Evolutionary conservation across 2,797 vertebrate genomes (phyloP).

Genomic region (Pteropus rufus): DNA sequence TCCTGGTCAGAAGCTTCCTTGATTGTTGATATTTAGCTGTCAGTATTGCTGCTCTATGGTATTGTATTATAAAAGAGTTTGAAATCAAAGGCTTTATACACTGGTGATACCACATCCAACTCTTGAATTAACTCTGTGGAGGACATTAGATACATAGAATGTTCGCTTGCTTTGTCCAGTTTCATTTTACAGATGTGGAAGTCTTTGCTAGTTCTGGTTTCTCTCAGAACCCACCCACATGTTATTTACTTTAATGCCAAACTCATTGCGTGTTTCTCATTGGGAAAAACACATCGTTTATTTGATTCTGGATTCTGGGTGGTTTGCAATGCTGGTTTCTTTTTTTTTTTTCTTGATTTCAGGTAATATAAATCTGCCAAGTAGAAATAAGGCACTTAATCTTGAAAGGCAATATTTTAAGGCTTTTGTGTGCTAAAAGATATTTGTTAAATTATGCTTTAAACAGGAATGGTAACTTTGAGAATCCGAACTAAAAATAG

Average conservation of each 20-base stretch:
- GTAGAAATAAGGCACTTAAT: neutral
- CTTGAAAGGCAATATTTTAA: slow-evolving; percentile 22
- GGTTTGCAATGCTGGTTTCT: neutral
- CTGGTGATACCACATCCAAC: slow-evolving; percentile 14
- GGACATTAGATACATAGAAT: neutral
- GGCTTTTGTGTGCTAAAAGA: slow-evolving; percentile 37
- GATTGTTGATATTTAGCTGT: neutral
- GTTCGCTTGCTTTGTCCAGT: neutral
- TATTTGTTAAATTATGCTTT: neutral
- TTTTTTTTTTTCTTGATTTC: slow-evolving; percentile 47
- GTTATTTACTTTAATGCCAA: neutral
- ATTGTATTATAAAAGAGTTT: neutral
- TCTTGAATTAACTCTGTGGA: neutral
- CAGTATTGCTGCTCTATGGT: neutral
- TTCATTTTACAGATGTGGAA: slow-evolving; percentile 2
- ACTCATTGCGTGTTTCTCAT: neutral
- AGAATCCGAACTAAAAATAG: slow-evolving; percentile 3
- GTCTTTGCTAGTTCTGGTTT: neutral
- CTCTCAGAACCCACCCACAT: neutral
- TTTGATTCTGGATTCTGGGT: neutral
- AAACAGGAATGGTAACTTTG: neutral
- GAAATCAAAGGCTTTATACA: neutral
- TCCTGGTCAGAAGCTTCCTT: neutral
- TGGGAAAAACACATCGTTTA: neutral
- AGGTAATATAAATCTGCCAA: neutral